These are phyloP conservation scores for Achatina immaculata DNA, from an alignment of 1,140 invertebrate species.

Conservation along the genomic window DNA sequence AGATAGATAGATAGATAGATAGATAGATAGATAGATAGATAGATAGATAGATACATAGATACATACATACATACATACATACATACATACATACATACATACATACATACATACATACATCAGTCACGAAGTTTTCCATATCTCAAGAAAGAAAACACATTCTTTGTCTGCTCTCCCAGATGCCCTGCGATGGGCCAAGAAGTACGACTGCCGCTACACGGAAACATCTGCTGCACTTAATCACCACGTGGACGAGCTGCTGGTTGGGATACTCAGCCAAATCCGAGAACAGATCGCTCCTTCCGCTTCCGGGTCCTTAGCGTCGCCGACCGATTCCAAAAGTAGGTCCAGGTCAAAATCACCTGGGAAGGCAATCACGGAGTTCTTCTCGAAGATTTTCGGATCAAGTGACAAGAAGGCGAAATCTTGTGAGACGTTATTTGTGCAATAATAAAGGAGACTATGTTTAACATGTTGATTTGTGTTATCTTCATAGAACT, in stretches of 20 bases:
- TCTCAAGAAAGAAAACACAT: no score
- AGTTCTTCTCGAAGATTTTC: conserved; percentile 55
- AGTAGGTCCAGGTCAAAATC: conserved; percentile 36
- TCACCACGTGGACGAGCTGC: conserved; percentile 85
- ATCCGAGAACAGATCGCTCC: conserved; percentile 65
- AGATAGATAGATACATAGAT: no score
- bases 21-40: no score
- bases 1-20: no score
- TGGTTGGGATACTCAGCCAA: conserved; percentile 82
- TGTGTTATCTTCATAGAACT: no score
- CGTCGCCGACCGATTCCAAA: not conserved
- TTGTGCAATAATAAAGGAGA: conserved; percentile 39
- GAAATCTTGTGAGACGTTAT: conserved; percentile 56
- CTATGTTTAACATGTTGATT: no score
- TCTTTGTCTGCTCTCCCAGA: conserved; percentile 48
- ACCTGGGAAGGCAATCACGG: conserved; percentile 37
- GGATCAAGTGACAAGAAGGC: conserved; percentile 49
- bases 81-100: no score
- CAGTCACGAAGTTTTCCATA: no score
- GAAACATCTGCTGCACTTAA: conserved; percentile 85
- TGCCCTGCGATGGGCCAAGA: conserved; percentile 74
- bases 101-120: no score
- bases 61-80: no score
- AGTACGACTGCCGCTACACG: conserved; percentile 83
- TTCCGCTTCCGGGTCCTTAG: not conserved